Conservation (phyloP, 2,888 invertebrate genomes). For the Dicyrtoma fusca region DNA sequence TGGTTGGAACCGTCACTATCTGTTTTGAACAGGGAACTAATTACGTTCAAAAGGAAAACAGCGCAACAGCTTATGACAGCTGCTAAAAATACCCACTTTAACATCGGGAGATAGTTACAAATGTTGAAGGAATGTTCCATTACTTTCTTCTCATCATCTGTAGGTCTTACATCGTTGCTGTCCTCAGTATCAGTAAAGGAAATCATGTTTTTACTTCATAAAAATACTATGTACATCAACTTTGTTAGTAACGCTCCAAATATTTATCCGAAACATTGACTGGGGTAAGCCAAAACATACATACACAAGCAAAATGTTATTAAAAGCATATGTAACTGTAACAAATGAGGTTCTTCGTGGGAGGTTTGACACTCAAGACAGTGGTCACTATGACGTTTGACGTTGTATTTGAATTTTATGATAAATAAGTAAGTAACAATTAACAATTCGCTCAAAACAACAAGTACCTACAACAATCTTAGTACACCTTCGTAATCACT, state of each 20-base stretch:
- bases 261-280: background rate
- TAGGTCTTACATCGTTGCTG: background rate
- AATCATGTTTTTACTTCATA: background rate
- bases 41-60: slow-evolving; percentile 15
- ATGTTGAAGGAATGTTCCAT: slow-evolving; percentile 17
- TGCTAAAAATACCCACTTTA: slow-evolving; percentile 26
- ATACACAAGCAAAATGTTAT: no score
- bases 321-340: no score
- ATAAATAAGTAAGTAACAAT: no score
- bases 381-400: no score
- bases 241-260: no score
- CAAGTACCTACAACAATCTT: no score
- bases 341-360: no score
- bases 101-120: slow-evolving; percentile 1
- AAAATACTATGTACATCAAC: no score
- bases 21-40: background rate
- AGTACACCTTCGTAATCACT: no score
- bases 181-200: background rate
- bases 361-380: no score
- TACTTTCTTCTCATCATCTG: background rate
- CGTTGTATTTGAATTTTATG: no score
- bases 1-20: background rate
- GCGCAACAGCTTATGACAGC: slow-evolving; percentile 17
- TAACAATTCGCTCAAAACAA: no score
- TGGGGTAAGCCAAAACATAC: background rate